These are phyloP conservation scores for Arothron firmamentum DNA, from an alignment of 2,113 vertebrate species.

Conservation along the genomic window DNA sequence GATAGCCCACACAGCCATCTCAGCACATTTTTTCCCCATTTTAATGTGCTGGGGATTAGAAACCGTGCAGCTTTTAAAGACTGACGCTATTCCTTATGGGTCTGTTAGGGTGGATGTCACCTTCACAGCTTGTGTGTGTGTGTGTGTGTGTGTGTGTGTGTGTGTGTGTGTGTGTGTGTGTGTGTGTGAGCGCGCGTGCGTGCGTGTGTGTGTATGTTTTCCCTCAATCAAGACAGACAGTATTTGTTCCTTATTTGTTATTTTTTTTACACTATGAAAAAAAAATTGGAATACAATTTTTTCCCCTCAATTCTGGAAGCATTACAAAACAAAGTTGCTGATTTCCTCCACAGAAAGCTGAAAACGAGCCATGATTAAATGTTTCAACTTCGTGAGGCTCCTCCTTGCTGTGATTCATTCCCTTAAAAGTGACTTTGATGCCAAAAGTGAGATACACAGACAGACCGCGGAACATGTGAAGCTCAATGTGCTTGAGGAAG, in stretches of 20 bases:
- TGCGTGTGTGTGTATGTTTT: too few species aligned
- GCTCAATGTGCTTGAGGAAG: conserved; percentile 62
- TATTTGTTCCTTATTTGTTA: too few species aligned
- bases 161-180: too few species aligned
- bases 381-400: not conserved
- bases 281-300: too few species aligned
- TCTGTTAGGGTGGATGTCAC: conserved; percentile 34
- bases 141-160: too few species aligned
- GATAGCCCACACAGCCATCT: conserved; percentile 23
- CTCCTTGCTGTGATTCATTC: conserved; percentile 31
- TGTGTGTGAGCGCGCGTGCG: too few species aligned
- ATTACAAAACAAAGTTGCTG: too few species aligned
- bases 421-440: conserved; percentile 47
- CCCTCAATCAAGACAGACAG: not conserved
- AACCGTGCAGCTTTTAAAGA: conserved; percentile 15
- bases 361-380: not conserved
- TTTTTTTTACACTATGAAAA: too few species aligned
- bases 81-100: conserved; percentile 10
- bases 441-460: conserved; percentile 29
- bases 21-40: conserved; percentile 38
- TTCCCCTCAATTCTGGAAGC: too few species aligned
- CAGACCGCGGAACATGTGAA: conserved; percentile 40
- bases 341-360: too few species aligned
- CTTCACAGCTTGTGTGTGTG: conserved; percentile 8
- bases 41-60: conserved; percentile 35